These are phyloP conservation scores for Ceramica pisi DNA, from an alignment of 2,888 invertebrate species.

Conservation along the genomic window DNA sequence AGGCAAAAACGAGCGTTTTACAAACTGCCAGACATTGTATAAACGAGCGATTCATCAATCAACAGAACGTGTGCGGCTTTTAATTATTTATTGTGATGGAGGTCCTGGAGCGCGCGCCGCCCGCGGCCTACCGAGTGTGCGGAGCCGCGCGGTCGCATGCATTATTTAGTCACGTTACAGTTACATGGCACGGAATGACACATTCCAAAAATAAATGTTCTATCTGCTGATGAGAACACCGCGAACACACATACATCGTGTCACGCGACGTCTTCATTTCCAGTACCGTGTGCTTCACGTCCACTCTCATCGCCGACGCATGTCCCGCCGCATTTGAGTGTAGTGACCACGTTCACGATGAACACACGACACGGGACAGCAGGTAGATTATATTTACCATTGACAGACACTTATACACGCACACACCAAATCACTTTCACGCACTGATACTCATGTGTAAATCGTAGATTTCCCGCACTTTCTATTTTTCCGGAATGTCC, in stretches of 20 bases:
- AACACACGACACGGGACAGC: too few relatives aligned
- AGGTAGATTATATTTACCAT: too few relatives aligned
- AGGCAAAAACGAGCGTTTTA: slow-evolving; percentile 6
- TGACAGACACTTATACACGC: too few relatives aligned
- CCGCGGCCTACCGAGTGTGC: not conserved
- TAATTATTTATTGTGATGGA: slow-evolving; percentile 7
- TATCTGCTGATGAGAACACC: not conserved
- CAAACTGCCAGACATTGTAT: slow-evolving; percentile 2
- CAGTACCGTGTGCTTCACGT: too few relatives aligned
- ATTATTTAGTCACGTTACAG: not conserved
- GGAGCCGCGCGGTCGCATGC: not conserved
- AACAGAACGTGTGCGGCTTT: slow-evolving; percentile 13
- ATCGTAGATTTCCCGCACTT: too few relatives aligned
- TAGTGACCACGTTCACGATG: too few relatives aligned
- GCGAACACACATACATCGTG: not conserved
- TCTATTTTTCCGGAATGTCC: too few relatives aligned
- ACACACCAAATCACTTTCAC: too few relatives aligned
- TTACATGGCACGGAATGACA: not conserved
- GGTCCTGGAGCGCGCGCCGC: not conserved
- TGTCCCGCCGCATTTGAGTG: too few relatives aligned
- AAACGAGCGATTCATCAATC: slow-evolving; percentile 27
- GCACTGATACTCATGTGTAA: too few relatives aligned
- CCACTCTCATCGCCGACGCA: too few relatives aligned
- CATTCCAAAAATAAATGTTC: not conserved
- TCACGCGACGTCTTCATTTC: too few relatives aligned